phyloP scores from a whole-genome alignment of 1,140 invertebrate species.

The Hermetia illucens region DNA sequence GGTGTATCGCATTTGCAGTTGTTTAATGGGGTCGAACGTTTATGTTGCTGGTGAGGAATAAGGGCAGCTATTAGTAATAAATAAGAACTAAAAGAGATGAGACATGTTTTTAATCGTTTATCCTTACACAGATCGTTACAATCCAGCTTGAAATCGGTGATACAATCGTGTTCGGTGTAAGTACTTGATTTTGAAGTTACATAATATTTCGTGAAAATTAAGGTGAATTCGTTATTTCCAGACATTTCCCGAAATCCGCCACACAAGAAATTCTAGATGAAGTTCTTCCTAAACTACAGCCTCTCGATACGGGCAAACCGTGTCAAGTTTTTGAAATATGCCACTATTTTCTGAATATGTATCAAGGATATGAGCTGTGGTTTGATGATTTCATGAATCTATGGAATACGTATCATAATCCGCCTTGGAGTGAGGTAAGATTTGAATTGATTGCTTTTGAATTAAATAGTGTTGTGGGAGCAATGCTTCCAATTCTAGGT shows the following conservation, averaged over 20 bases:
- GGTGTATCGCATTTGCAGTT: too few species aligned
- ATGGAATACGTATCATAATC: constrained; percentile 61
- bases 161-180: constrained; percentile 18
- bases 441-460: neutral
- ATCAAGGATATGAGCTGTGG: constrained; percentile 62
- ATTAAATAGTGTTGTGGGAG: constrained; percentile 6
- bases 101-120: neutral
- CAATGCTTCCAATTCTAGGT: constrained; percentile 1
- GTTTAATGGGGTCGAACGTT: too few species aligned
- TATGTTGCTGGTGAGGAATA: too few species aligned
- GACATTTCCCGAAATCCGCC: constrained; percentile 55
- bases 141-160: constrained; percentile 17
- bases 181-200: constrained; percentile 17
- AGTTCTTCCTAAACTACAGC: constrained; percentile 59
- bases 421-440: constrained; percentile 56
- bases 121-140: constrained; percentile 14
- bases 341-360: constrained; percentile 56
- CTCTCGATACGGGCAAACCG: constrained; percentile 46
- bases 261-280: constrained; percentile 82
- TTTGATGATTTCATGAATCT: constrained; percentile 68
- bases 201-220: neutral
- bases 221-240: neutral
- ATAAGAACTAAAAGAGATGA: too few species aligned
- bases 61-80: too few species aligned
- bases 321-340: constrained; percentile 45